These are phyloP conservation scores for Nomada fabriciana DNA, from an alignment of 2,888 invertebrate genomes.

Conservation along the genomic window DNA sequence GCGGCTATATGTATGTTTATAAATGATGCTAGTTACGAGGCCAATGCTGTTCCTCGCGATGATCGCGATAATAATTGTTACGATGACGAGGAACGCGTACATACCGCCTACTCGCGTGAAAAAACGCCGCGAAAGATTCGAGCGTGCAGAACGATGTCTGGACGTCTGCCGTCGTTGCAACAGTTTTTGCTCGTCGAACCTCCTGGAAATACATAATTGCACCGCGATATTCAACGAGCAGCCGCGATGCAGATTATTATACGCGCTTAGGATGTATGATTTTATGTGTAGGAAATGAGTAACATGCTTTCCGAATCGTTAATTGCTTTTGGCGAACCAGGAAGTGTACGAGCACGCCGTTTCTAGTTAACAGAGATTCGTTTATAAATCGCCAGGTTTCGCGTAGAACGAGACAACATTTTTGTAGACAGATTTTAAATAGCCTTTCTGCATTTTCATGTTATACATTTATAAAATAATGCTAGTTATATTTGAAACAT, in stretches of 20 bases:
- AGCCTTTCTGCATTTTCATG: not conserved
- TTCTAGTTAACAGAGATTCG: too few relatives aligned
- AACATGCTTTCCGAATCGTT: too few relatives aligned
- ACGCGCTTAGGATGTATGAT: too few relatives aligned
- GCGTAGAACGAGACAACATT: too few relatives aligned
- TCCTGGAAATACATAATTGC: not conserved
- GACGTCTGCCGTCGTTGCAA: not conserved
- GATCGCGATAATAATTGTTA: constrained; percentile 45
- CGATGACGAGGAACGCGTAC: constrained; percentile 48
- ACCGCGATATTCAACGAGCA: not conserved
- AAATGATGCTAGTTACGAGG: constrained; percentile 28
- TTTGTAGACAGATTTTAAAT: too few relatives aligned
- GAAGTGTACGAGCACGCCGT: too few relatives aligned
- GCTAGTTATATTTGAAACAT: too few relatives aligned
- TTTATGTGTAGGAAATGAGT: too few relatives aligned
- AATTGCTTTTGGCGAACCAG: too few relatives aligned
- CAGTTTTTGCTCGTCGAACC: not conserved
- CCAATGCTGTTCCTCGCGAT: constrained; percentile 27
- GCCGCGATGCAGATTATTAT: too few relatives aligned
- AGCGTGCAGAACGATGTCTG: not conserved
- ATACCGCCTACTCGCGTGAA: constrained; percentile 38
- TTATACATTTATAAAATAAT: not conserved
- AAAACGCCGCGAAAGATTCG: constrained; percentile 22
- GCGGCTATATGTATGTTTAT: too few relatives aligned
- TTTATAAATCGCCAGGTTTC: too few relatives aligned